Evolutionary conservation across 2,113 vertebrate species (phyloP).

Genomic region (Lonchura striata): DNA sequence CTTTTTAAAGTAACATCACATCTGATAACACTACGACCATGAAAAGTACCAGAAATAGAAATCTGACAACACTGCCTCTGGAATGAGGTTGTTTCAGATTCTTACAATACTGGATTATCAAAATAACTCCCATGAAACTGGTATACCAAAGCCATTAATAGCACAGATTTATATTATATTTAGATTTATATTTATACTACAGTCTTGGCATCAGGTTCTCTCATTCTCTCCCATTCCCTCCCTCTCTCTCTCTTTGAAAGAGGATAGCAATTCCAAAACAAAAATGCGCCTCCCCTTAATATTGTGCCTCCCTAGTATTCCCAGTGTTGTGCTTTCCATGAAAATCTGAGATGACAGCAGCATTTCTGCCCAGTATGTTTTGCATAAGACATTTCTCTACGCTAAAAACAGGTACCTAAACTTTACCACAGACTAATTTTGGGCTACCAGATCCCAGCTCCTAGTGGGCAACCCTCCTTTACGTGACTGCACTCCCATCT

Average conservation of each 20-base stretch:
- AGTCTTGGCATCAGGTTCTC: constrained; percentile 13
- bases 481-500: neutral
- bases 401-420: neutral
- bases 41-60: constrained; percentile 52
- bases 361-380: neutral
- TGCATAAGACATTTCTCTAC: neutral
- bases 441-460: neutral
- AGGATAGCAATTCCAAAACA: neutral
- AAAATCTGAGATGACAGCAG: neutral
- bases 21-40: constrained; percentile 8
- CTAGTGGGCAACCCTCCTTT: neutral
- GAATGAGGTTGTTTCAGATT: constrained; percentile 60
- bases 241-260: neutral
- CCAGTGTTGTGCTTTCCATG: neutral
- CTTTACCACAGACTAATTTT: neutral
- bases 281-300: neutral
- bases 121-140: constrained; percentile 60
- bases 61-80: constrained; percentile 40
- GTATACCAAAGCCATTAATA: constrained; percentile 65
- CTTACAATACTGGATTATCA: constrained; percentile 56
- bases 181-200: neutral
- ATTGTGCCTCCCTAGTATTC: neutral
- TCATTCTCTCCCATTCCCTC: neutral
- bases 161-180: constrained; percentile 24
- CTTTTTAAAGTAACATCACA: constrained; percentile 17